Conservation (phyloP, 2,888 invertebrate species). For the Apotomis turbidana region DNA sequence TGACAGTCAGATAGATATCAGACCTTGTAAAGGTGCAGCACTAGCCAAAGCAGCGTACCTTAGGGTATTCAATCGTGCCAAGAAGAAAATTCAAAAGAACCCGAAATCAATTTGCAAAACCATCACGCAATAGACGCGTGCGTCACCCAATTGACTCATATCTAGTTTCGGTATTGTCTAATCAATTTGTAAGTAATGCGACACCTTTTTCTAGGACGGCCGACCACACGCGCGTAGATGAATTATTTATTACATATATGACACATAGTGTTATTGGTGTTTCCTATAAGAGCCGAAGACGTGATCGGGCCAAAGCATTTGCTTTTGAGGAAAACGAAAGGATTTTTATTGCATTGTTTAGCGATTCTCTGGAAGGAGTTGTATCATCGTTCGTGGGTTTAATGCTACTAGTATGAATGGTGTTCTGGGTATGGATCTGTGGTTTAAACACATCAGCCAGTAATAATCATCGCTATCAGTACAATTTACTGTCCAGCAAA, state of each 20-base stretch:
- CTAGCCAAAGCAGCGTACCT: too few species aligned
- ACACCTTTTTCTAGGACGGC: slow-evolving; percentile 54
- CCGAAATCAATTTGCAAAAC: slow-evolving; percentile 23
- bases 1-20: too few species aligned
- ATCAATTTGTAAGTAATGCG: slow-evolving; percentile 54
- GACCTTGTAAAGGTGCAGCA: too few species aligned
- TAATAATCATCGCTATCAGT: too few species aligned
- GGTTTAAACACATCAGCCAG: too few species aligned
- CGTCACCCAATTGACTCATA: slow-evolving; percentile 43
- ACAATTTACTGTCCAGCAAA: too few species aligned
- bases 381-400: not conserved
- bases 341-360: slow-evolving; percentile 9
- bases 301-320: slow-evolving; percentile 14
- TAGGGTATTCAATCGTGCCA: too few species aligned
- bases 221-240: slow-evolving; percentile 53
- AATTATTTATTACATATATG: slow-evolving; percentile 59
- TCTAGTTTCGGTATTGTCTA: slow-evolving; percentile 39
- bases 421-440: not conserved
- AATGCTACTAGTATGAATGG: not conserved
- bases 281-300: slow-evolving; percentile 4
- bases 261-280: slow-evolving; percentile 10
- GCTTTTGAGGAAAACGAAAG: slow-evolving; percentile 32
- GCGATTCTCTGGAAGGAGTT: slow-evolving; percentile 11
- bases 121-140: slow-evolving; percentile 27
- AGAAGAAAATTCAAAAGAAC: not conserved